Conservation (phyloP, 2,797 vertebrate species). For the Megaceryle alcyon region DNA sequence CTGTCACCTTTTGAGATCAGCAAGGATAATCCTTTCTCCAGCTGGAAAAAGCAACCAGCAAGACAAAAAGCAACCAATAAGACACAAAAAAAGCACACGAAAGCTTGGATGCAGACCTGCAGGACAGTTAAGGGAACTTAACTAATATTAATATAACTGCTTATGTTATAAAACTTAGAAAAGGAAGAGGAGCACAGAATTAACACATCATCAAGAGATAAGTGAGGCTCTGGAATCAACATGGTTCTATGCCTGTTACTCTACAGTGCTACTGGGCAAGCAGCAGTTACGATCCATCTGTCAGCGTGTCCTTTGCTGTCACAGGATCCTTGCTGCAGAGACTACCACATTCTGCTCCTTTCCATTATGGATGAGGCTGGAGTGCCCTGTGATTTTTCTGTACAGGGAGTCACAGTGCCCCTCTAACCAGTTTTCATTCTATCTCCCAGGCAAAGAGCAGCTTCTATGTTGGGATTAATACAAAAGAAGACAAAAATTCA, state of each 20-base stretch:
- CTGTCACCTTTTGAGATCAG: not conserved
- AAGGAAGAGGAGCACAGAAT: not conserved
- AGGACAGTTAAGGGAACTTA: not conserved
- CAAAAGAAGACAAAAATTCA: not conserved
- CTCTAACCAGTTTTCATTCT: not conserved
- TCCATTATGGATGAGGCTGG: slow-evolving; percentile 13
- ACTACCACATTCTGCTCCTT: not conserved
- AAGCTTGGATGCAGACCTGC: not conserved
- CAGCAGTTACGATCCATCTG: slow-evolving; percentile 21
- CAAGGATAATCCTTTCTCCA: not conserved
- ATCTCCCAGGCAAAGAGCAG: not conserved
- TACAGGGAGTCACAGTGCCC: not conserved
- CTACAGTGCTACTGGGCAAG: not conserved
- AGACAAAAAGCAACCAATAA: not conserved
- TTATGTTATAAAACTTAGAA: not conserved
- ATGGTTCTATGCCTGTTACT: not conserved
- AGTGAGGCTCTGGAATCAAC: not conserved
- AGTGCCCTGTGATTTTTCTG: not conserved
- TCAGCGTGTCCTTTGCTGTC: slow-evolving; percentile 39
- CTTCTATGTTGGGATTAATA: not conserved
- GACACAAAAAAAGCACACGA: not conserved
- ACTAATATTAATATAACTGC: not conserved
- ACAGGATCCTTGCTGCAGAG: not conserved
- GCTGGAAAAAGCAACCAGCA: not conserved
- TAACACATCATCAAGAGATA: not conserved